phyloP scores from a whole-genome alignment of 2,888 invertebrate genomes.

The Oegoconia quadripuncta region DNA sequence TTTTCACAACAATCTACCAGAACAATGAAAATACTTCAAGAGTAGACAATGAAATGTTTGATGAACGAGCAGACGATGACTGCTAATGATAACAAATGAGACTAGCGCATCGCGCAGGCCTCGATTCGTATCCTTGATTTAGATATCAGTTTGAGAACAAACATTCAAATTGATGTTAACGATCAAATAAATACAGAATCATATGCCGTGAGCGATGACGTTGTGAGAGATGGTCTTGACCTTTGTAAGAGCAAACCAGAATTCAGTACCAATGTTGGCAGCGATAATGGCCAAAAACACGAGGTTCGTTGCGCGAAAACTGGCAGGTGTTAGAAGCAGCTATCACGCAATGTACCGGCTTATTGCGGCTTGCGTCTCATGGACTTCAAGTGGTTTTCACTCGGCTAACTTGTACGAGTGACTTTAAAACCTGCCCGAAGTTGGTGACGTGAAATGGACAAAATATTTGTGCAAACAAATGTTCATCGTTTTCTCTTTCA shows the following conservation, averaged over 20 bases:
- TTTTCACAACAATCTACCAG: slow-evolving; percentile 34
- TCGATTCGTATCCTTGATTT: slow-evolving; percentile 41
- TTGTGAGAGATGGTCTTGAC: slow-evolving; percentile 49
- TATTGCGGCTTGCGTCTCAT: slow-evolving; percentile 16
- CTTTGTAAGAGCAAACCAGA: slow-evolving; percentile 49
- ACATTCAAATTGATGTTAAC: slow-evolving; percentile 34
- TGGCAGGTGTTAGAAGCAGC: slow-evolving; percentile 53
- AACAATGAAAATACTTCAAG: slow-evolving; percentile 47
- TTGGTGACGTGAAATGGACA: slow-evolving; percentile 47
- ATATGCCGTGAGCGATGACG: slow-evolving; percentile 26
- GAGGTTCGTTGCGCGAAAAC: slow-evolving; percentile 50
- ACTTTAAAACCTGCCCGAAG: slow-evolving; percentile 55
- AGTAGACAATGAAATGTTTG: slow-evolving; percentile 59
- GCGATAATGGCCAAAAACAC: slow-evolving; percentile 46
- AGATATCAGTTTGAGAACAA: slow-evolving; percentile 26
- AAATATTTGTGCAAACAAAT: slow-evolving; percentile 65
- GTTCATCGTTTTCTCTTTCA: slow-evolving; percentile 58
- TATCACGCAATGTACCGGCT: slow-evolving; percentile 55
- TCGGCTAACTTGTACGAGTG: slow-evolving; percentile 48
- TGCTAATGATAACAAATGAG: slow-evolving; percentile 61
- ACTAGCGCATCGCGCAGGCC: slow-evolving; percentile 32
- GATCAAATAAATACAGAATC: slow-evolving; percentile 28
- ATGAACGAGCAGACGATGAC: slow-evolving; percentile 50
- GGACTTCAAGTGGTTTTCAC: slow-evolving; percentile 57
- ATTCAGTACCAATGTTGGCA: slow-evolving; percentile 41